phyloP scores from a whole-genome alignment of 2,888 invertebrate genomes.

The Bimastos eiseni region DNA sequence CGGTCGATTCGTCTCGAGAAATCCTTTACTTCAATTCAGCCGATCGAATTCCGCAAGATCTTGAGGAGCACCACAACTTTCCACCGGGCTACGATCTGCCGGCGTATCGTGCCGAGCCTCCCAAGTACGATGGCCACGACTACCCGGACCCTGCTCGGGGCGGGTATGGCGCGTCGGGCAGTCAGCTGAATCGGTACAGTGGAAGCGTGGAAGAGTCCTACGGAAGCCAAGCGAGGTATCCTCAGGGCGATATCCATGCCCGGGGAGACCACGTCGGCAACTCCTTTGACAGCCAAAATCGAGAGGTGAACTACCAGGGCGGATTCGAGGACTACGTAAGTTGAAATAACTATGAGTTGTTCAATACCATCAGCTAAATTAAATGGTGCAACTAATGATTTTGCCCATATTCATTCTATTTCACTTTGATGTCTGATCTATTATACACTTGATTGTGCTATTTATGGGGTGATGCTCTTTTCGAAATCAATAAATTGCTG shows the following conservation, averaged over 20 bases:
- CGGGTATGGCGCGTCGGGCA: not conserved
- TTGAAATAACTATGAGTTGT: not conserved
- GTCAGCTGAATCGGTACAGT: slow-evolving; percentile 10
- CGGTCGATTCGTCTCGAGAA: not conserved
- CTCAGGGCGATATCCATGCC: not conserved
- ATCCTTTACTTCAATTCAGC: not conserved
- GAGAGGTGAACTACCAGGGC: not conserved
- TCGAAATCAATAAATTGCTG: no score
- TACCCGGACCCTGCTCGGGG: not conserved
- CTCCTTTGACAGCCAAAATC: not conserved
- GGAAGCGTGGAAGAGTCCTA: slow-evolving; percentile 14
- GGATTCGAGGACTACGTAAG: not conserved
- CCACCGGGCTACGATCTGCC: slow-evolving; percentile 10
- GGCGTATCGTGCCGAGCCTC: slow-evolving; percentile 9
- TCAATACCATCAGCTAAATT: no score
- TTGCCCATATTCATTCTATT: not conserved
- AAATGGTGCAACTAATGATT: not conserved
- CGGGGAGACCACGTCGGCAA: not conserved
- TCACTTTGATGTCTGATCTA: not conserved
- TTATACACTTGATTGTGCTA: not conserved
- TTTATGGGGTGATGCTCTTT: not conserved
- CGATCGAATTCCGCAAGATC: slow-evolving; percentile 17
- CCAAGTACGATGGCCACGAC: slow-evolving; percentile 1
- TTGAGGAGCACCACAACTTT: not conserved
- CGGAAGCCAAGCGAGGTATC: slow-evolving; percentile 4